phyloP scores from a whole-genome alignment of 2,797 vertebrate genomes.

The Sebastes alutus region DNA sequence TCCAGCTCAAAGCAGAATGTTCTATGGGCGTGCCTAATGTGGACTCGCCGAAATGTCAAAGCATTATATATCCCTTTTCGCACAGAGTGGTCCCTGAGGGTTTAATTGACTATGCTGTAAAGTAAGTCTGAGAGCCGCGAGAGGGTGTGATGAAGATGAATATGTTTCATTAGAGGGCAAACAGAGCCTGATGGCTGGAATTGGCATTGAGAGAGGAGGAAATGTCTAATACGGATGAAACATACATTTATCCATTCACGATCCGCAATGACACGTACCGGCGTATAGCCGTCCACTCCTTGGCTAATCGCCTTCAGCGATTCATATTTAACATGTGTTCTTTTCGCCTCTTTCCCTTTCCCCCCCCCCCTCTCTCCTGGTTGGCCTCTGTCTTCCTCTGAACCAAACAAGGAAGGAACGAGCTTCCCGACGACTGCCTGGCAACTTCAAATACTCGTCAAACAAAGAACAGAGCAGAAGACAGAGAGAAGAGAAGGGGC shows the following conservation, averaged over 20 bases:
- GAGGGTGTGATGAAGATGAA: conserved; percentile 86
- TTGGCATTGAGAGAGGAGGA: conserved; percentile 73
- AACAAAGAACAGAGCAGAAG: conserved; percentile 67
- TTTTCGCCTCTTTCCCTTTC: not conserved
- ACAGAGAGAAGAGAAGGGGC: conserved; percentile 59
- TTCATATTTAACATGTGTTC: conserved; percentile 53
- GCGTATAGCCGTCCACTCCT: conserved; percentile 23
- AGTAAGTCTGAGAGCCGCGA: conserved; percentile 83
- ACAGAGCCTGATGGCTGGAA: conserved; percentile 81
- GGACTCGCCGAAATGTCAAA: conserved; percentile 83
- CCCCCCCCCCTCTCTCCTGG: not conserved
- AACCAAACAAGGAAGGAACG: conserved; percentile 52
- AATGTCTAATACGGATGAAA: conserved; percentile 70
- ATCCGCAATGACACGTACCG: conserved; percentile 25
- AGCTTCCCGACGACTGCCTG: conserved; percentile 66
- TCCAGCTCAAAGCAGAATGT: conserved; percentile 69
- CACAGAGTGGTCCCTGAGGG: conserved; percentile 80
- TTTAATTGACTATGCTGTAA: conserved; percentile 85
- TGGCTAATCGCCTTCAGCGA: conserved; percentile 59
- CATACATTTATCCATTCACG: conserved; percentile 69
- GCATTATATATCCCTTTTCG: conserved; percentile 86
- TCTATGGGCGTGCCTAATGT: conserved; percentile 84
- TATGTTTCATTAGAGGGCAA: conserved; percentile 85
- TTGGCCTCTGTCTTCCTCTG: conserved; percentile 35
- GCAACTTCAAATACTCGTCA: conserved; percentile 83